Evolutionary conservation across 2,797 vertebrate species (phyloP).

Genomic region (Ficedula albicollis): DNA sequence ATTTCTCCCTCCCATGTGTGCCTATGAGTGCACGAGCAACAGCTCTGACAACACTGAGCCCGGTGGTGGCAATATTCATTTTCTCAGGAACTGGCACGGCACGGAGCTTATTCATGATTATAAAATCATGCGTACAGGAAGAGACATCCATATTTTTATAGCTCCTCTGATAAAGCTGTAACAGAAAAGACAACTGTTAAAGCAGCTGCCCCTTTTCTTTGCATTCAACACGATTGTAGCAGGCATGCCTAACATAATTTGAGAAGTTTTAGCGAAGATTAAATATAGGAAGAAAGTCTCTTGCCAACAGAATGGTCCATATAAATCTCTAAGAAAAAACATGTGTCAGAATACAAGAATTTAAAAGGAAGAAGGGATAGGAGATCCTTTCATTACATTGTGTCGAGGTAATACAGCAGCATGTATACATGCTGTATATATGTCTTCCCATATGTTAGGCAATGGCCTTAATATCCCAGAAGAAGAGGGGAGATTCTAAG

Average conservation of each 20-base stretch:
- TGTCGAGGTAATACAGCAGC: neutral
- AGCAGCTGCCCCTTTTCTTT: conserved; percentile 27
- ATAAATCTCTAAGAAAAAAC: neutral
- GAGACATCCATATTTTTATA: neutral
- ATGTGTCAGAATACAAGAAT: neutral
- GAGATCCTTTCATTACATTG: neutral
- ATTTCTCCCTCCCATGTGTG: neutral
- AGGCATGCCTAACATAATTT: neutral
- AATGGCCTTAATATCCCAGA: neutral
- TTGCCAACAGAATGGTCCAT: neutral
- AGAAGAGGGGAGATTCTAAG: neutral
- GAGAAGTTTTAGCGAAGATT: neutral
- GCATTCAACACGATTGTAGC: neutral
- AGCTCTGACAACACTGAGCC: neutral
- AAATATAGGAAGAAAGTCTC: neutral
- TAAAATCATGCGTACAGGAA: neutral
- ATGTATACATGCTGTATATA: neutral
- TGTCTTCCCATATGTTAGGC: neutral
- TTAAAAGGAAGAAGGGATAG: neutral
- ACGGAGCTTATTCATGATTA: neutral
- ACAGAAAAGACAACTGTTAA: conserved; percentile 44
- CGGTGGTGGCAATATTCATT: neutral
- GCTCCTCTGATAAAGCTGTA: neutral
- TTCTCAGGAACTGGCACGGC: neutral
- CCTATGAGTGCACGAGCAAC: accelerated